A percentile compares a stretch with the other conserved stretches of the same genome.
phyloP scores from a whole-genome alignment of 2,113 vertebrate genomes.

The Cisticola juncidis region DNA sequence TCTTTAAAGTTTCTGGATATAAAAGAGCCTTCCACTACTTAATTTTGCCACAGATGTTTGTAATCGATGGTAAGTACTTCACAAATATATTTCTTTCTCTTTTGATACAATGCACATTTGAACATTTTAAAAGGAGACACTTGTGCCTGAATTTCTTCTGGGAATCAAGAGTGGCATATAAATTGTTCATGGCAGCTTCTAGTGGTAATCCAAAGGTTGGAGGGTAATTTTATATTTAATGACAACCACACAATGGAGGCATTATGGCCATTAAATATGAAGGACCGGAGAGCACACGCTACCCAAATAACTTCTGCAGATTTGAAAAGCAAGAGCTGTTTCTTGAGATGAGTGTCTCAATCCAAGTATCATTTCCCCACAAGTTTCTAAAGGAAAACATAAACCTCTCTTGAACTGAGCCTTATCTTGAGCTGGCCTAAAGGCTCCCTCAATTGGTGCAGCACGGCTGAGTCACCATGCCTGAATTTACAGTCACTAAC shows the following conservation, averaged over 20 bases:
- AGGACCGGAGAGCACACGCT: neutral
- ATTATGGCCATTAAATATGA: conserved; percentile 11
- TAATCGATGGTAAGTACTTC: neutral
- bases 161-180: neutral
- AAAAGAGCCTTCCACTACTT: neutral
- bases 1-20: neutral
- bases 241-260: neutral
- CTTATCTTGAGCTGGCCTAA: neutral
- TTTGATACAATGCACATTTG: neutral
- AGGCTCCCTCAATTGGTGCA: neutral
- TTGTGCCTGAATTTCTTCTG: neutral
- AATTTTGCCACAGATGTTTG: neutral
- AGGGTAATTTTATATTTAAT: neutral
- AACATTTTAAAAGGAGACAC: neutral
- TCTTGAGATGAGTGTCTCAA: neutral
- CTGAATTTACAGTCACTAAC: neutral
- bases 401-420: neutral
- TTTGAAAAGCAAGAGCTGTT: conserved; percentile 31
- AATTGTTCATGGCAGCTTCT: conserved; percentile 2
- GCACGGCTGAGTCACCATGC: accelerated
- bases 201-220: neutral
- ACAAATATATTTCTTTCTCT: neutral
- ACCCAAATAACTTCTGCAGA: conserved; percentile 3
- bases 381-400: conserved; percentile 10
- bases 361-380: neutral